phyloP scores from a whole-genome alignment of 2,888 invertebrate genomes.

The Papilio demoleus region DNA sequence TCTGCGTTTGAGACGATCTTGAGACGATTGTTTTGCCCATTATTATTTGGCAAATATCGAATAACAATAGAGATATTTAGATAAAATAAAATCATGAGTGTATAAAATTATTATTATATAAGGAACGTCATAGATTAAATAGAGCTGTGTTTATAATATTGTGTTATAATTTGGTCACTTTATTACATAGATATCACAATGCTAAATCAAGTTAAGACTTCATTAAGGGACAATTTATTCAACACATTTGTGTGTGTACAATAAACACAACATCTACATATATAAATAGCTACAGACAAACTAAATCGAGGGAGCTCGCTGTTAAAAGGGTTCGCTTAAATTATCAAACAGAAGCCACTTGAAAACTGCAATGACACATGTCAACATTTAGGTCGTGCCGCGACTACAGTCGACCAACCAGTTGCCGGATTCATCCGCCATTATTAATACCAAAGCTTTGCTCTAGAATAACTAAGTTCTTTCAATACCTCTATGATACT shows the following conservation, averaged over 20 bases:
- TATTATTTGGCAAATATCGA: slow-evolving; percentile 34
- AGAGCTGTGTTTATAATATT: too few relatives aligned
- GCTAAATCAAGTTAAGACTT: not conserved
- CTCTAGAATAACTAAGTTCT: not conserved
- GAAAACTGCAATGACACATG: slow-evolving; percentile 81
- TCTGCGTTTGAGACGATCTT: slow-evolving; percentile 52
- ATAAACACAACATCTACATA: slow-evolving; percentile 54
- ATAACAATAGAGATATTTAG: not conserved
- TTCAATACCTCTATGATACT: not conserved
- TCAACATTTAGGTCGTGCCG: slow-evolving; percentile 63
- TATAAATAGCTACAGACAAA: slow-evolving; percentile 52
- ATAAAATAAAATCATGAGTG: too few relatives aligned
- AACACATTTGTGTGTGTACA: slow-evolving; percentile 31
- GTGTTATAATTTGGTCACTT: too few relatives aligned
- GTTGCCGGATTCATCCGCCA: slow-evolving; percentile 42
- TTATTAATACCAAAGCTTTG: not conserved
- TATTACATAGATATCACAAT: not conserved
- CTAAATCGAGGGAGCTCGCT: slow-evolving; percentile 60
- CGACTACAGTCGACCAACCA: slow-evolving; percentile 48
- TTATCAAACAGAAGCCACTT: slow-evolving; percentile 78
- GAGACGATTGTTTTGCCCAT: slow-evolving; percentile 51
- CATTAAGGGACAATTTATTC: not conserved
- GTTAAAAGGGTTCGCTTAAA: slow-evolving; percentile 72
- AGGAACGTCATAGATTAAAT: too few relatives aligned
- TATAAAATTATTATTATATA: too few relatives aligned